phyloP scores from a whole-genome alignment of 1,140 invertebrate genomes.

The Heliconius nattereri region DNA sequence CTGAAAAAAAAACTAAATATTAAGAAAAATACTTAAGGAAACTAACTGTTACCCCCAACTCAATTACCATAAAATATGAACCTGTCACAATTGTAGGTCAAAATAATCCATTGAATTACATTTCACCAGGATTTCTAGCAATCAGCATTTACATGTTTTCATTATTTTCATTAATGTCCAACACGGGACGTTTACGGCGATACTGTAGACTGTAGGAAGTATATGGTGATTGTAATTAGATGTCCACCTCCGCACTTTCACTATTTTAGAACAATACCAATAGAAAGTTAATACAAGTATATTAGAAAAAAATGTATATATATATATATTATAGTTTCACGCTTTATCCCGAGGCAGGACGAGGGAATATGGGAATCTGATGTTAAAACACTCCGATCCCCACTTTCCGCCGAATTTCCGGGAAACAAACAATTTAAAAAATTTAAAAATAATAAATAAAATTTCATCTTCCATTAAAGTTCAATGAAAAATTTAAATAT shows the following conservation, averaged over 20 bases:
- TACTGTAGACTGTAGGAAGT: background rate
- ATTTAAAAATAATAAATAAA: too few species aligned
- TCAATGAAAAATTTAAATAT: too few species aligned
- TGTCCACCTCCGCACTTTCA: constrained; percentile 36
- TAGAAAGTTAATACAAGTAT: too few species aligned
- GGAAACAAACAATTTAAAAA: too few species aligned
- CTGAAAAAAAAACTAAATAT: too few species aligned
- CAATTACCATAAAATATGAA: background rate
- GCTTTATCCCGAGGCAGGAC: background rate
- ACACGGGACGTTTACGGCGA: constrained; percentile 24
- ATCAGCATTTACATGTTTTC: constrained; percentile 38
- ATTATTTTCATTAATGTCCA: constrained; percentile 21
- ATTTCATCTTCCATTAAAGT: too few species aligned
- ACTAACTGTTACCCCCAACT: background rate
- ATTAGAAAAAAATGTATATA: constrained; percentile 7
- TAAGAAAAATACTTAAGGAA: background rate
- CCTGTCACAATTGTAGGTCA: background rate
- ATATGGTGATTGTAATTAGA: too few species aligned
- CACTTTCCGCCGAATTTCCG: too few species aligned
- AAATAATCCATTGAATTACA: background rate
- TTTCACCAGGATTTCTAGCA: background rate
- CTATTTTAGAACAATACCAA: constrained; percentile 16
- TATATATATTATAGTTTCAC: too few species aligned
- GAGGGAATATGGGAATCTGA: background rate
- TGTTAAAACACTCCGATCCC: too few species aligned